Conservation (phyloP, 2,797 vertebrate genomes). For the Numenius phaeopus region DNA sequence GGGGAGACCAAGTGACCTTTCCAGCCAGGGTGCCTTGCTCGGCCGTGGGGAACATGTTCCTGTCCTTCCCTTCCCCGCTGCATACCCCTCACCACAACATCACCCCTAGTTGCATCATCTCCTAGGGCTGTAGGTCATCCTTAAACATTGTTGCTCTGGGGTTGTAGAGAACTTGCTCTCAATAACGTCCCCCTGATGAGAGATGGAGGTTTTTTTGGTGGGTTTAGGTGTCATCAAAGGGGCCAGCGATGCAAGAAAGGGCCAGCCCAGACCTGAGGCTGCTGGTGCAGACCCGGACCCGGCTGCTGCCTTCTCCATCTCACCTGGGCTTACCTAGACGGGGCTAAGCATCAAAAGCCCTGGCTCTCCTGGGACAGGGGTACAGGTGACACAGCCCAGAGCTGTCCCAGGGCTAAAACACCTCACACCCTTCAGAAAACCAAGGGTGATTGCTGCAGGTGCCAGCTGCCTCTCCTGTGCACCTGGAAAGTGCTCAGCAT, state of each 20-base stretch:
- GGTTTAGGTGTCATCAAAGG: not conserved
- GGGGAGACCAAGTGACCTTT: rapidly evolving
- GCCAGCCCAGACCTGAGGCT: not conserved
- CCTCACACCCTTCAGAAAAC: not conserved
- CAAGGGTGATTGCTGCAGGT: not conserved
- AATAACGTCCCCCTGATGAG: rapidly evolving
- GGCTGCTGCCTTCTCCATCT: not conserved
- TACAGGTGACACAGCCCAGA: not conserved
- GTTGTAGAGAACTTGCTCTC: not conserved
- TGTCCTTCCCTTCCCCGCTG: not conserved
- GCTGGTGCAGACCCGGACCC: rapidly evolving
- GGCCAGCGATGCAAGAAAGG: not conserved
- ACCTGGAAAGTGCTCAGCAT: not conserved
- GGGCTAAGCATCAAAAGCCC: not conserved
- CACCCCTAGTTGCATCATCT: not conserved
- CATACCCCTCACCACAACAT: not conserved
- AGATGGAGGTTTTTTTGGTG: not conserved
- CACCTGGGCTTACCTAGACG: not conserved
- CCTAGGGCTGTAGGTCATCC: not conserved
- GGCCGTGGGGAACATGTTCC: rapidly evolving
- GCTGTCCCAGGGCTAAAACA: not conserved
- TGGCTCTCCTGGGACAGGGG: not conserved
- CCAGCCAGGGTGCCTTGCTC: not conserved
- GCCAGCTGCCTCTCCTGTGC: not conserved
- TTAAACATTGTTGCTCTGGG: not conserved